A percentile compares a stretch with the other conserved stretches of the same genome.
These are phyloP conservation scores for Styela plicata DNA, from an alignment of 23 tunicate species.

Conservation along the genomic window DNA sequence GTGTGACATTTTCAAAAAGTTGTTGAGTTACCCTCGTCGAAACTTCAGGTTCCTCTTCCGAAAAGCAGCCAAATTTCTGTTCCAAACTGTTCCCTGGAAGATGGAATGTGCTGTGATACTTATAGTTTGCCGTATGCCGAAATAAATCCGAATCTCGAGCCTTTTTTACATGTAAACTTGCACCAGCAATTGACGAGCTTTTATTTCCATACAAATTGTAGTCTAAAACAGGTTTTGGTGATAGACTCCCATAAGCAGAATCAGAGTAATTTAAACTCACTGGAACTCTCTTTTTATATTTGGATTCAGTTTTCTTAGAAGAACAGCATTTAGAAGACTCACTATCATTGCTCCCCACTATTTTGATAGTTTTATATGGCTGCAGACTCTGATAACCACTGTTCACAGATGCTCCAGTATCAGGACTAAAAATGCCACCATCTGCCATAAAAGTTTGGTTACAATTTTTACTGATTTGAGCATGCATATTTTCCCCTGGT, in stretches of 20 bases:
- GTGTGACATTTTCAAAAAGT: not conserved
- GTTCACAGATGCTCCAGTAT: not conserved
- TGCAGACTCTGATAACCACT: not conserved
- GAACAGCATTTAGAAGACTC: not conserved
- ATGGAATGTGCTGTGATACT: not conserved
- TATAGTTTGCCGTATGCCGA: not conserved
- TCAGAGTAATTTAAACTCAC: not conserved
- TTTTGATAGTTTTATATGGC: no score
- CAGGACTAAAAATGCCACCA: not conserved
- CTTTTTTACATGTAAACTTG: not conserved
- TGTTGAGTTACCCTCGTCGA: not conserved
- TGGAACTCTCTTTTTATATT: not conserved
- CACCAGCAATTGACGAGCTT: not conserved
- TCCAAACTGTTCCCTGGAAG: not conserved
- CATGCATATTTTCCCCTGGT: not conserved
- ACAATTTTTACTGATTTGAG: not conserved
- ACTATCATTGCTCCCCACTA: no score
- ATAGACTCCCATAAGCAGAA: constrained; percentile 6
- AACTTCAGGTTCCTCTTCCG: not conserved
- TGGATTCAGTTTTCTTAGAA: not conserved
- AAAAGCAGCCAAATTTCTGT: not conserved
- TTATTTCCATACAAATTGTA: no score
- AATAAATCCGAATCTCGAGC: not conserved
- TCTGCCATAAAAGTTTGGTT: not conserved
- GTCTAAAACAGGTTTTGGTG: not conserved